phyloP scores from a whole-genome alignment of 1,140 invertebrate genomes.

The Neodiprion fabricii region DNA sequence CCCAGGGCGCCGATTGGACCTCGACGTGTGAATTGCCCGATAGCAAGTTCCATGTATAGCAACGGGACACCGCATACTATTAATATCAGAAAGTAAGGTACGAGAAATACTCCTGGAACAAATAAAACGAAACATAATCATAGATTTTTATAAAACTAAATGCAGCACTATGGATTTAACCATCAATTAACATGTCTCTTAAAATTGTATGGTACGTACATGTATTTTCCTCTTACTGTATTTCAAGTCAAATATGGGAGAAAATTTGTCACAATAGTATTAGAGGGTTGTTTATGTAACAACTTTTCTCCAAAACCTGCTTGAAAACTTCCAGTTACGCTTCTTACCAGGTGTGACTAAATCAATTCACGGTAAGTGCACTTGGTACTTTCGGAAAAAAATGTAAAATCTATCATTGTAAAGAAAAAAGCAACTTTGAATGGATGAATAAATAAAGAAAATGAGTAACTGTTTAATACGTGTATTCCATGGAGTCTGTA shows the following conservation, averaged over 20 bases:
- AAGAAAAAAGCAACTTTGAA: no score
- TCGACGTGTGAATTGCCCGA: slow-evolving; percentile 82
- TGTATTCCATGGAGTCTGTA: no score
- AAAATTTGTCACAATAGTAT: no score
- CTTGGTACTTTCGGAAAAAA: no score
- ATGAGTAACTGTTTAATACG: no score
- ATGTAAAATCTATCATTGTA: no score
- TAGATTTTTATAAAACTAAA: slow-evolving; percentile 15
- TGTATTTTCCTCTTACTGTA: neutral
- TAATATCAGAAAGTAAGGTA: slow-evolving; percentile 84
- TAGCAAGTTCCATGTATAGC: slow-evolving; percentile 84
- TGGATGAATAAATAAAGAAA: no score
- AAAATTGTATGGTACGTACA: neutral
- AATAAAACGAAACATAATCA: slow-evolving; percentile 34
- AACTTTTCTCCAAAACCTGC: no score
- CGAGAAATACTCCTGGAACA: slow-evolving; percentile 79
- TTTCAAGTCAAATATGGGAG: neutral
- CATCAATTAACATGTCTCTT: neutral
- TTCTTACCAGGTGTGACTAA: no score
- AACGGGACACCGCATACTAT: slow-evolving; percentile 81
- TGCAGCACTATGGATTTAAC: neutral
- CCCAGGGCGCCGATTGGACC: slow-evolving; percentile 83
- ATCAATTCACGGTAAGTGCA: no score
- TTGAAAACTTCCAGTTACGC: no score
- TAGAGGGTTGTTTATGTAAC: no score